These are phyloP conservation scores for Centropus bengalensis DNA, from an alignment of 2,113 vertebrate genomes.

Conservation along the genomic window DNA sequence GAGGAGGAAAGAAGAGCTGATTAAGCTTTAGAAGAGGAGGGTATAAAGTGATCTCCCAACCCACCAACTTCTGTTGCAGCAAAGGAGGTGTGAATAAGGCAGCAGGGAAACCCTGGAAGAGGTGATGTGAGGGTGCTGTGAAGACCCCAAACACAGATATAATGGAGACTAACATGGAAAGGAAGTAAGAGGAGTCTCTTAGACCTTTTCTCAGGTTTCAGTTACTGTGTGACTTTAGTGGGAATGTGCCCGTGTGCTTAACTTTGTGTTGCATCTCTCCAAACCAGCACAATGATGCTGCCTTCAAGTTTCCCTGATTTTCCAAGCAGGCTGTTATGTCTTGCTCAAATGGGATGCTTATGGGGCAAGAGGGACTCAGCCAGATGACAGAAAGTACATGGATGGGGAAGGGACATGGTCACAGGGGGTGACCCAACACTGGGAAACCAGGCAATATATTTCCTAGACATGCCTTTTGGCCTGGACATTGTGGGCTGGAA, in stretches of 20 bases:
- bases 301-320: neutral
- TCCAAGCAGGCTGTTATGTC: neutral
- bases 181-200: neutral
- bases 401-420: neutral
- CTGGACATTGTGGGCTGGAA: neutral
- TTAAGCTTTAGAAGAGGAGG: neutral
- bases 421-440: neutral
- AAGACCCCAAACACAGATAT: neutral
- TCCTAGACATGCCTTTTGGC: neutral
- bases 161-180: neutral
- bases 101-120: neutral
- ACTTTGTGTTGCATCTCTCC: neutral
- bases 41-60: neutral
- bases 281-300: neutral
- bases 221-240: fast-evolving
- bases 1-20: neutral
- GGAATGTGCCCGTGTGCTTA: neutral
- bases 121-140: neutral
- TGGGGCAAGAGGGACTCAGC: neutral
- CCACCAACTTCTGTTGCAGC: neutral
- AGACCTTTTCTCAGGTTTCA: neutral
- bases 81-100: neutral
- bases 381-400: neutral
- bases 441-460: neutral
- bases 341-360: neutral